Conservation (phyloP, 2,113 vertebrate genomes). For the Mustelus asterias region DNA sequence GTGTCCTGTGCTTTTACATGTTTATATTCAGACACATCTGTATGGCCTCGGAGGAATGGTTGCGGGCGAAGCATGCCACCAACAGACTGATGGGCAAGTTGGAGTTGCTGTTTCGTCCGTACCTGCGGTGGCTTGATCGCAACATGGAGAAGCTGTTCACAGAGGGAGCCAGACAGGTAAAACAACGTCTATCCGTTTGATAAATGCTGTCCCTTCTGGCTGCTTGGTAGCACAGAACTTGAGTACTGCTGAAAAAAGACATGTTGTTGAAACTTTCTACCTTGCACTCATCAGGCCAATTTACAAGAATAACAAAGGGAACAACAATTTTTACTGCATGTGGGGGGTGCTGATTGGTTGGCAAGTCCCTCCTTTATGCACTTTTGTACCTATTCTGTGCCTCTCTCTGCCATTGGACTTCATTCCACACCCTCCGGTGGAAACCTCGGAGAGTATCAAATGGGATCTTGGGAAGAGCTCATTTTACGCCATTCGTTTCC, state of each 20-base stretch:
- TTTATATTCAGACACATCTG: conserved; percentile 53
- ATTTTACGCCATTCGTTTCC: background rate
- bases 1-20: background rate
- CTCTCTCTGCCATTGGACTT: background rate
- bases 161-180: conserved; percentile 67
- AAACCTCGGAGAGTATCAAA: background rate
- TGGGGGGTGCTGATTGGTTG: no score
- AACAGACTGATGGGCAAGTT: conserved; percentile 64
- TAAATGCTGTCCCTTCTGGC: background rate
- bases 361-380: background rate
- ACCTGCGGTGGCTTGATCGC: conserved; percentile 67
- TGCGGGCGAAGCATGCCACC: conserved; percentile 67
- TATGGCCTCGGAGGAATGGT: conserved; percentile 58
- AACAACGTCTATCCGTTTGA: background rate
- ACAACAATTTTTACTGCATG: no score
- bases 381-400: background rate
- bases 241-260: no score
- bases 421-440: background rate
- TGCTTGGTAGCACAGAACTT: no score
- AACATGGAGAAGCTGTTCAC: conserved; percentile 69
- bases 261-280: no score
- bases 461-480: background rate
- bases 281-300: no score
- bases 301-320: no score
- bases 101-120: conserved; percentile 67